These are phyloP conservation scores for Pseudotriccus pelzelni DNA, from an alignment of 2,797 vertebrate species.

Conservation along the genomic window DNA sequence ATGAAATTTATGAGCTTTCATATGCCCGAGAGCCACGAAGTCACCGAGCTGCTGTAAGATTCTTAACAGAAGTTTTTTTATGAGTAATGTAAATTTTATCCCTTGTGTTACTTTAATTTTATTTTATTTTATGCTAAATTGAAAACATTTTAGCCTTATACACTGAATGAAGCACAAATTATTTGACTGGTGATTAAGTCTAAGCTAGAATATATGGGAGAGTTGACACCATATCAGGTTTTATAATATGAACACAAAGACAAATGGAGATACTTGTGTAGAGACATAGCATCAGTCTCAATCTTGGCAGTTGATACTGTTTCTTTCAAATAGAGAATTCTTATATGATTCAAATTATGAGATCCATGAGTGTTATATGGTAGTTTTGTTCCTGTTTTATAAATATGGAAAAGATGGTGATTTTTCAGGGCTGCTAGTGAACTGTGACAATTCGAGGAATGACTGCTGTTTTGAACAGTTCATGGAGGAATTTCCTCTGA, in stretches of 20 bases:
- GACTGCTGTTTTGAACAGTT: neutral
- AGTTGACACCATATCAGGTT: neutral
- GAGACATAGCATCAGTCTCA: neutral
- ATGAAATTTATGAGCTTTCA: constrained; percentile 96
- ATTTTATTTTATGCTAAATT: neutral
- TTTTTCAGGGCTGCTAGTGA: neutral
- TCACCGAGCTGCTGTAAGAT: constrained; percentile 87
- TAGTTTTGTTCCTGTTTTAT: neutral
- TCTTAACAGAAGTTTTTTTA: neutral
- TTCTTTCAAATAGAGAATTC: neutral
- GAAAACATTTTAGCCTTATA: neutral
- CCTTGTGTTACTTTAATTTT: neutral
- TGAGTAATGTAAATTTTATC: neutral
- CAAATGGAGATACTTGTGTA: neutral
- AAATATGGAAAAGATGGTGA: neutral
- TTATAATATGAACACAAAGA: neutral
- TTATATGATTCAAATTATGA: neutral
- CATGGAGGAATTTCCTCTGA: neutral
- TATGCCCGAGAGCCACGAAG: constrained; percentile 93
- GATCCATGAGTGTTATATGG: neutral
- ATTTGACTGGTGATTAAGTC: neutral
- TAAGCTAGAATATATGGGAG: neutral
- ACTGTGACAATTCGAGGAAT: neutral
- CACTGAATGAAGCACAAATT: neutral
- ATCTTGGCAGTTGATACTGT: neutral